Base-by-base conservation (phyloP, 2,797 vertebrate species). In the Characodon lateralis region DNA sequence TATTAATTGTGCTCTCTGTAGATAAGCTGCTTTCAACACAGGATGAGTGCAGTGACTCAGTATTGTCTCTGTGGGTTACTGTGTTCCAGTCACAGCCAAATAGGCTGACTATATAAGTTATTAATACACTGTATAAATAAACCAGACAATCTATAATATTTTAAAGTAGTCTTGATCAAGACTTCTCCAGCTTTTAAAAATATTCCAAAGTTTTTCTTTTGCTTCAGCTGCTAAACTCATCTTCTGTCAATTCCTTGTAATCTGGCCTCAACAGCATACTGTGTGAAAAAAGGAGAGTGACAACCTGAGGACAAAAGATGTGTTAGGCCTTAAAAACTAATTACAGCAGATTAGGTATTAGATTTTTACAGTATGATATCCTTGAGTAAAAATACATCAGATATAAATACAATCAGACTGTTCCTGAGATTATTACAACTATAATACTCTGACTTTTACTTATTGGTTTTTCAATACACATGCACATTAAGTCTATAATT, bases 1-100 rank as follows among this genome's bases (percentile, higher is more conserved):
- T 86, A 93, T 94, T 92, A 94, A 93, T 95, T 93, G 92, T 94
- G 93, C 84, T 89, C 85, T 90, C 82, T 66, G 86, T 61, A 90
- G 88, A 92, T 91, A 89, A 94, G 89, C 85, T 82, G 91, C 79
- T 88, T 86, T 88, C 89, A 90, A 51, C 53, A 78, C 74, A 73
- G 80, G 81, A 69, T 63, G 73, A 79, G 78, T 43, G 78, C 76
- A 80, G 55, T 48, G 72, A 71, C 84, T 74, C 80, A 78, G 88
- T 61, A 84, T 91, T 85, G 84, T 89, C 90, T 89, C 85, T 80
- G 83, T 5, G 69, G 79, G 81, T 79, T n/a, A n/a, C 65, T 7
- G 35, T 22, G 35, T 24, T 68, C 41, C 65, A 68, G 41, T 20
- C 22, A 43, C 65, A 43, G 12, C 12, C 18, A 41, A 68, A 68